Evolutionary conservation across 2,797 vertebrate species (phyloP).

Genomic region (Micromesistius poutassou): DNA sequence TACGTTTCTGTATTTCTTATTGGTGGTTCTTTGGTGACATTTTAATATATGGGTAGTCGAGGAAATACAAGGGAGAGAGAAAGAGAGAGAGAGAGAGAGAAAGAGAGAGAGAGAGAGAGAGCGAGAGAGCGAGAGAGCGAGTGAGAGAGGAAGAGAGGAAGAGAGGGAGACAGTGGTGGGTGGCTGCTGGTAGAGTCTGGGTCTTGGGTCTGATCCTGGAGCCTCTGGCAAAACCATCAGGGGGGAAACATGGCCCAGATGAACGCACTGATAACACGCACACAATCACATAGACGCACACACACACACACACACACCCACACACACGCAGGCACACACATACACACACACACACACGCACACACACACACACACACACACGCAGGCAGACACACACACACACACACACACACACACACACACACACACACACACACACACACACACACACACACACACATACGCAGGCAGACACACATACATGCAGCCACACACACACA

Average conservation of each 20-base stretch:
- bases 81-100: background rate
- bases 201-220: background rate
- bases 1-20: background rate
- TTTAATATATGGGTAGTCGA: background rate
- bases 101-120: background rate
- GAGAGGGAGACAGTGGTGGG: background rate
- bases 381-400: background rate
- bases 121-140: background rate
- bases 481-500: background rate
- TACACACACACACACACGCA: too few relatives aligned
- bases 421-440: slow-evolving; percentile 7
- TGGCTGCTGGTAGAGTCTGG: background rate
- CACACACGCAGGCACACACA: slow-evolving; percentile 11
- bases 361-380: background rate
- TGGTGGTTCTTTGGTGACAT: background rate
- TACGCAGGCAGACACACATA: background rate
- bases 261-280: slow-evolving; percentile 42
- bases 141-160: background rate
- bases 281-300: slow-evolving; percentile 11
- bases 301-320: slow-evolving; percentile 7
- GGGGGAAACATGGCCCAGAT: slow-evolving; percentile 48
- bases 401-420: background rate
- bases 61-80: background rate
- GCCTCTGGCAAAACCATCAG: slow-evolving; percentile 43
- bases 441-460: slow-evolving; percentile 1